Percentiles rank a stretch among this genome's conserved stretches.
Evolutionary conservation across 2,797 vertebrate genomes (phyloP).

Genomic region (Pyrocephalus nanus): DNA sequence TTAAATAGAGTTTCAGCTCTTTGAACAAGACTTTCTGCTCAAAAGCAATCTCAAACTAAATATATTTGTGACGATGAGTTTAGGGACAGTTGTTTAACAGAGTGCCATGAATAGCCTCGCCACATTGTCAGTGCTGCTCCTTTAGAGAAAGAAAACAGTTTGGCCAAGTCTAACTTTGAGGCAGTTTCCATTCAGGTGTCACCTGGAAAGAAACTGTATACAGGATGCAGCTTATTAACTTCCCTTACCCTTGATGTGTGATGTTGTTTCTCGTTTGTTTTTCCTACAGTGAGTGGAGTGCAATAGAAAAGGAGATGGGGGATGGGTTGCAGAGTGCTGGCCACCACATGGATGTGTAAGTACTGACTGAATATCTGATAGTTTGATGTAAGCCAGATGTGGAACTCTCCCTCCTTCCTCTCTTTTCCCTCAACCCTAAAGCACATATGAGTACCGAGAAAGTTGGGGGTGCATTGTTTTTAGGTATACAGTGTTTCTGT

Average conservation of each 20-base stretch:
- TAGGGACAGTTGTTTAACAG: background rate
- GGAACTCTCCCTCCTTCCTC: slow-evolving; percentile 49
- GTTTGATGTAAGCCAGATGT: slow-evolving; percentile 74
- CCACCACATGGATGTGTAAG: slow-evolving; percentile 99
- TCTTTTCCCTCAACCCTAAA: slow-evolving; percentile 36
- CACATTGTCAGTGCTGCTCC: background rate
- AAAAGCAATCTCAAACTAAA: background rate
- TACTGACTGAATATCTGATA: slow-evolving; percentile 72
- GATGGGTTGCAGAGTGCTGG: slow-evolving; percentile 97
- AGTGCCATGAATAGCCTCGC: background rate
- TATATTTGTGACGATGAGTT: background rate
- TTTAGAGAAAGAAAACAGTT: background rate
- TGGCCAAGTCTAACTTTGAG: background rate
- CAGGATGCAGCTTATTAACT: slow-evolving; percentile 64
- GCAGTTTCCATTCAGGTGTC: slow-evolving; percentile 53
- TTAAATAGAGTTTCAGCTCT: background rate
- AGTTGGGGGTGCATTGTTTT: background rate
- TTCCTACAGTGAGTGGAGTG: slow-evolving; percentile 92
- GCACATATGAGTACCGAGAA: background rate
- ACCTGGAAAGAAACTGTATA: slow-evolving; percentile 46
- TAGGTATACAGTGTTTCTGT: slow-evolving; percentile 21
- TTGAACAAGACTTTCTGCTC: background rate
- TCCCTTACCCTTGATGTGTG: slow-evolving; percentile 46
- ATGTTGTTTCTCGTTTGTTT: slow-evolving; percentile 69
- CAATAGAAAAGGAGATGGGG: slow-evolving; percentile 95